These are phyloP conservation scores for Condylostylus longicornis DNA, from an alignment of 1,140 invertebrate genomes.

Conservation along the genomic window DNA sequence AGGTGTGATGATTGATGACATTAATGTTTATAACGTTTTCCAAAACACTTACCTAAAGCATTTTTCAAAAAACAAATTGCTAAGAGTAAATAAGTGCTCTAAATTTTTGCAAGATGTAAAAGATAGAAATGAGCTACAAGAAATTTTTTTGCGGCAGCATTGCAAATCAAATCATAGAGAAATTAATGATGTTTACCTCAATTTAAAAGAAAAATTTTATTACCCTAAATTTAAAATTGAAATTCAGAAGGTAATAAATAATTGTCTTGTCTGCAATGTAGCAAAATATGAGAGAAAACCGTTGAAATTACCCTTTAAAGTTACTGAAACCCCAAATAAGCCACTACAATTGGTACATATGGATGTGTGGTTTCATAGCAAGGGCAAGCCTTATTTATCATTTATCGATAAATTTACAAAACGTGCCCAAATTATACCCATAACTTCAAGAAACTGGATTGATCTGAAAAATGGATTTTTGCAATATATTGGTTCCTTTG, in stretches of 20 bases:
- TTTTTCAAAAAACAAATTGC: conserved; percentile 3
- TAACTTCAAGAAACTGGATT: too few relatives aligned
- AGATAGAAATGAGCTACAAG: not conserved
- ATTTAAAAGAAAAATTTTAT: conserved; percentile 10
- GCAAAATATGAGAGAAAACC: conserved; percentile 14
- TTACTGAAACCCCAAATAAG: conserved; percentile 6
- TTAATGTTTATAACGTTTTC: conserved; percentile 1
- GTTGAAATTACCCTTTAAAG: conserved; percentile 4
- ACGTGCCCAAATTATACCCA: too few relatives aligned
- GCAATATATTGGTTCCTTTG: too few relatives aligned
- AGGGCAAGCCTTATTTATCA: too few relatives aligned
- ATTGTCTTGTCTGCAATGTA: conserved; percentile 10
- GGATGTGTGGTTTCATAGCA: too few relatives aligned
- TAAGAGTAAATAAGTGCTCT: conserved; percentile 4
- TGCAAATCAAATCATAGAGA: conserved; percentile 10
- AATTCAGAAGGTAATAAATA: conserved; percentile 11
- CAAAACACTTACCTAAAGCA: conserved; percentile 3
- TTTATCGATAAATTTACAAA: too few relatives aligned
- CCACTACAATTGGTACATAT: too few relatives aligned
- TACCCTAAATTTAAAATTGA: conserved; percentile 10
- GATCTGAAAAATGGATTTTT: too few relatives aligned
- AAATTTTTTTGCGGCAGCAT: conserved; percentile 2
- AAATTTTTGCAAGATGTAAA: too few relatives aligned
- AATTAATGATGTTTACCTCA: conserved; percentile 9
- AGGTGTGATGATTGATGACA: too few relatives aligned